These are phyloP conservation scores for Sphaeridia pumilis DNA, from an alignment of 2,888 invertebrate species.

Conservation along the genomic window DNA sequence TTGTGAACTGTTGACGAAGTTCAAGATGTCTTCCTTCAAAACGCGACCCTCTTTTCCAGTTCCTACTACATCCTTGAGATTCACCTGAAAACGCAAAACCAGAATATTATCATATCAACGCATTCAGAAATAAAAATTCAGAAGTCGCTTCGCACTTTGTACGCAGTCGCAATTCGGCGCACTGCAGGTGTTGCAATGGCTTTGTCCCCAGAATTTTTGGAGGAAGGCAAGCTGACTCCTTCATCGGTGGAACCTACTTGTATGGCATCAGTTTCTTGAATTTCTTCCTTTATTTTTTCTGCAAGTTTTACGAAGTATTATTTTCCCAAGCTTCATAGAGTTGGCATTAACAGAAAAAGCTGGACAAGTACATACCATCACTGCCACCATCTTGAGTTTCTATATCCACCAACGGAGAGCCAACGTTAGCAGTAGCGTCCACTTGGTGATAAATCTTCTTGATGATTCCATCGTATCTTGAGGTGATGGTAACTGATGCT, in stretches of 20 bases:
- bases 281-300: conserved; percentile 35
- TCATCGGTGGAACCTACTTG: conserved; percentile 36
- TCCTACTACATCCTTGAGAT: conserved; percentile 56
- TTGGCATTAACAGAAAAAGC: too few species aligned
- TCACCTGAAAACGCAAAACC: too few species aligned
- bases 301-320: too few species aligned
- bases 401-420: conserved; percentile 82
- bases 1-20: conserved; percentile 44
- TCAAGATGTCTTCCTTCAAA: conserved; percentile 86
- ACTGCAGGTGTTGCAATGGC: conserved; percentile 86
- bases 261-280: conserved; percentile 39
- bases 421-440: conserved; percentile 83
- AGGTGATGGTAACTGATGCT: conserved; percentile 96
- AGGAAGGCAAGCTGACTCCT: conserved; percentile 26
- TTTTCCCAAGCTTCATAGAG: too few species aligned
- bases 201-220: conserved; percentile 37
- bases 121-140: too few species aligned
- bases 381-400: conserved; percentile 49
- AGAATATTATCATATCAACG: too few species aligned
- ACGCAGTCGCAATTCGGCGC: conserved; percentile 78
- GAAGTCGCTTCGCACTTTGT: conserved; percentile 55
- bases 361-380: conserved; percentile 8
- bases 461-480: conserved; percentile 80
- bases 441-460: conserved; percentile 67
- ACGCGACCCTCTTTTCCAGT: conserved; percentile 83